phyloP scores from a whole-genome alignment of 2,113 vertebrate species.

The Parus major region DNA sequence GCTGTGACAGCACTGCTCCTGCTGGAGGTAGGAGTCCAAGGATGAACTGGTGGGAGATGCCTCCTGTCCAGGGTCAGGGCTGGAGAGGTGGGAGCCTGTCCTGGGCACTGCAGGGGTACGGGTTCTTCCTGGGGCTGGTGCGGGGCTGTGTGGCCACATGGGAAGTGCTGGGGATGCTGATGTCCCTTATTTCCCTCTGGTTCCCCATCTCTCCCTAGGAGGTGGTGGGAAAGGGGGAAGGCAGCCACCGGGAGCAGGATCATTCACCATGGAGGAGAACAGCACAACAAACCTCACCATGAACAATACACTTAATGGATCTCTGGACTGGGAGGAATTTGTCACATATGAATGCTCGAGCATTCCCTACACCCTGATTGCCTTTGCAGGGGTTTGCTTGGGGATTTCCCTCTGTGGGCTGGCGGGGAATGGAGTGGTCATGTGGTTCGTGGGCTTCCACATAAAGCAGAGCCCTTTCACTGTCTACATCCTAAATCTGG shows the following conservation, averaged over 20 bases:
- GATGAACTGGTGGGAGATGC: not conserved
- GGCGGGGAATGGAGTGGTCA: constrained; percentile 53
- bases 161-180: fast-evolving
- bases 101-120: fast-evolving
- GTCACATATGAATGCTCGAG: not conserved
- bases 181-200: not conserved
- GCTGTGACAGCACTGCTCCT: not conserved
- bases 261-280: not conserved
- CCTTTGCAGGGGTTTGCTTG: not conserved
- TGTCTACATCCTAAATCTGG: constrained; percentile 48
- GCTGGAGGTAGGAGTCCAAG: not conserved
- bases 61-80: not conserved
- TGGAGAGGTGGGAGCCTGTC: not conserved
- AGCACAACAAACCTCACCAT: not conserved
- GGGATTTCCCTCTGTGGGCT: constrained; percentile 21
- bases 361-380: not conserved
- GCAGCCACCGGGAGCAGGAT: fast-evolving
- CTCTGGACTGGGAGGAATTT: not conserved
- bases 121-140: fast-evolving
- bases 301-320: fast-evolving
- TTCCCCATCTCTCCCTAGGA: not conserved
- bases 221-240: not conserved
- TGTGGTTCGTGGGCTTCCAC: constrained; percentile 62
- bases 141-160: not conserved
- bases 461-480: constrained; percentile 40